Percentiles rank a stretch among this genome's conserved stretches.
These are phyloP conservation scores for Porites lutea DNA, from an alignment of 64 coral and sea anemone genomes.

Conservation along the genomic window DNA sequence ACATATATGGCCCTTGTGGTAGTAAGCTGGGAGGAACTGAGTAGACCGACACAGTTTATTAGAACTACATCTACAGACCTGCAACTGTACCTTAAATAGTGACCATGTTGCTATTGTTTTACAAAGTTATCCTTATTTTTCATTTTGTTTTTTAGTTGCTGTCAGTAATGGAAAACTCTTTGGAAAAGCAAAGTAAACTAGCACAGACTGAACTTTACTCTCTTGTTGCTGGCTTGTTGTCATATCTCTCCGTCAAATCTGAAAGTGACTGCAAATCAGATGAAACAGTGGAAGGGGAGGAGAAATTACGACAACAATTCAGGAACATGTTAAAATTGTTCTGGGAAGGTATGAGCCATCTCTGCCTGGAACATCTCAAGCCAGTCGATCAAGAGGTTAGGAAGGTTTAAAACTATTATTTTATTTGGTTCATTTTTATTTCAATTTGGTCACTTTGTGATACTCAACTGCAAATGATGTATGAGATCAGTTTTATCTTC, in stretches of 20 bases:
- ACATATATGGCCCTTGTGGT: no score
- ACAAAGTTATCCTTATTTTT: neutral
- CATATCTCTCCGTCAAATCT: constrained; percentile 40
- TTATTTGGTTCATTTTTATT: neutral
- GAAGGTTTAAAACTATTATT: neutral
- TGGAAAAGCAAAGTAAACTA: constrained; percentile 59
- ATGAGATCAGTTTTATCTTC: no score
- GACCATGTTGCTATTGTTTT: no score
- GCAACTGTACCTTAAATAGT: no score
- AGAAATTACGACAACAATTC: neutral
- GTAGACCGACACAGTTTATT: no score
- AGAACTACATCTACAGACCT: no score
- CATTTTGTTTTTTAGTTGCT: constrained; percentile 50
- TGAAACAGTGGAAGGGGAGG: neutral
- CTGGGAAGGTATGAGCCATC: constrained; percentile 69
- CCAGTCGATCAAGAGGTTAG: constrained; percentile 23
- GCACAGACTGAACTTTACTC: constrained; percentile 44
- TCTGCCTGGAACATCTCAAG: constrained; percentile 65
- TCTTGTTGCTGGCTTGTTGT: constrained; percentile 58
- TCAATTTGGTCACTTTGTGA: no score
- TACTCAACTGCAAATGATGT: no score
- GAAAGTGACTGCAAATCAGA: neutral
- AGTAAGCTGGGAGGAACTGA: no score
- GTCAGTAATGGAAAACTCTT: constrained; percentile 48
- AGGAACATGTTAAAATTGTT: constrained; percentile 63